Base-by-base conservation (phyloP, 2,797 vertebrate genomes). In the Perodicticus potto region DNA sequence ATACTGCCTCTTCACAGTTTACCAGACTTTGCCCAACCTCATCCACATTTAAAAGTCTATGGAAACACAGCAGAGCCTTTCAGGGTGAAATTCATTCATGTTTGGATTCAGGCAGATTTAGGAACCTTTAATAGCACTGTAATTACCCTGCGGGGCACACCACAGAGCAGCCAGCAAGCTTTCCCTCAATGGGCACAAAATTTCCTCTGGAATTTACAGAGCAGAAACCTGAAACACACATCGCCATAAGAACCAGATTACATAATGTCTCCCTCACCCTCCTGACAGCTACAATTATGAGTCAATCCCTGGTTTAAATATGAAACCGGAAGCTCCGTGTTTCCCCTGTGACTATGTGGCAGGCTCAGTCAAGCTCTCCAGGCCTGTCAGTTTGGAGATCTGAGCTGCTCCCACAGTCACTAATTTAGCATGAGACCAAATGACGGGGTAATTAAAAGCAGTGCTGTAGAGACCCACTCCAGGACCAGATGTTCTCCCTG, bases 251-350 rank as follows among this genome's bases (percentile, higher is more conserved):
- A 97, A 96, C 87, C 96, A 81, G 97, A 97, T 98, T 98, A 98
- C 97, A 97, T 98, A 98, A 98, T 86, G 95, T 98, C 97, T 98
- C 98, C 97, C 94, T 98, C 94, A 95, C 95, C 90, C 97, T 97
- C 97, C 96, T 88, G 96, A 97, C 93, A 98, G 90, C 97, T 97
- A 93, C 97, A 98, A 97, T 98, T 98, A 98, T 96, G 97, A 98
- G 97, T 98, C 98, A 99, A 98, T 98, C 98, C 96, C 97, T 98
- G 98, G 98, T 98, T 98, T 98, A 98, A 98, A 97, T 97, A 97
- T 97, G 97, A 98, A 99, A 98, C 97, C 97, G 98, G 98, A 98
- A 96, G 59, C 97, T 96, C 96, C 96, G 55, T 97, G 97, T 98
- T 98, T 98, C 97, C 97, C 74, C 93, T 97, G 93, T 86, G 92